Percentiles rank a stretch among this genome's conserved stretches.
phyloP scores from a whole-genome alignment of 2,888 invertebrate genomes.

The Mesorhabditis spiculigera region DNA sequence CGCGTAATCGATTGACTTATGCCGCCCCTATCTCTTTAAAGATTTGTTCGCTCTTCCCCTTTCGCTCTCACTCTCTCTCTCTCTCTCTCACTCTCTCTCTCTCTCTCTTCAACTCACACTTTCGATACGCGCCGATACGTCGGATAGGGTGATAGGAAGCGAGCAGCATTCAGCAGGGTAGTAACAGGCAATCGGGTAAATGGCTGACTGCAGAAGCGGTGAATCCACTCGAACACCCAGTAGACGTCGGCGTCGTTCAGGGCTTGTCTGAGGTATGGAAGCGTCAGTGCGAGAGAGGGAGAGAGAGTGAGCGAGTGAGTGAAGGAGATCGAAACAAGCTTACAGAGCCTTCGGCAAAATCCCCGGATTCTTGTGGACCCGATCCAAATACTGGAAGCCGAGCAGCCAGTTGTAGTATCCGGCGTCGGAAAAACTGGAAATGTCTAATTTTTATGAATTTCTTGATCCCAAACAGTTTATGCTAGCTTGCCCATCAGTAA shows the following conservation, averaged over 20 bases:
- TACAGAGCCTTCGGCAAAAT: constrained; percentile 62
- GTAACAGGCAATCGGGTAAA: neutral
- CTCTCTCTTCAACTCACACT: constrained; percentile 27
- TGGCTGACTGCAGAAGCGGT: neutral
- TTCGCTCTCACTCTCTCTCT: too few relatives aligned
- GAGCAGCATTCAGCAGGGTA: neutral
- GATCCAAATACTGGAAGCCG: constrained; percentile 80
- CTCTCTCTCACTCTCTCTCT: neutral
- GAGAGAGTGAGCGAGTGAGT: too few relatives aligned
- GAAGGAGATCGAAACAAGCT: neutral
- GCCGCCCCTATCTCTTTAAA: too few relatives aligned
- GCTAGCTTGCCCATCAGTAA: too few relatives aligned
- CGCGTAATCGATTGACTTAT: too few relatives aligned
- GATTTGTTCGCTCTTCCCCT: neutral
- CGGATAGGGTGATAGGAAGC: neutral
- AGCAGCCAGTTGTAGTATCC: constrained; percentile 66
- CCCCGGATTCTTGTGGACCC: constrained; percentile 57
- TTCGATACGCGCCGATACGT: constrained; percentile 21
- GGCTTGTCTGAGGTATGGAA: neutral
- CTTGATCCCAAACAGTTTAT: too few relatives aligned
- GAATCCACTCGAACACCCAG: neutral
- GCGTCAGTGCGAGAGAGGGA: too few relatives aligned
- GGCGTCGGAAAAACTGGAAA: neutral
- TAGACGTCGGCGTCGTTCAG: neutral
- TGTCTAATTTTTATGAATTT: too few relatives aligned